A percentile compares a stretch with the other conserved stretches of the same genome.
phyloP scores from a whole-genome alignment of 2,888 invertebrate genomes.

The Limnephilus auricula region DNA sequence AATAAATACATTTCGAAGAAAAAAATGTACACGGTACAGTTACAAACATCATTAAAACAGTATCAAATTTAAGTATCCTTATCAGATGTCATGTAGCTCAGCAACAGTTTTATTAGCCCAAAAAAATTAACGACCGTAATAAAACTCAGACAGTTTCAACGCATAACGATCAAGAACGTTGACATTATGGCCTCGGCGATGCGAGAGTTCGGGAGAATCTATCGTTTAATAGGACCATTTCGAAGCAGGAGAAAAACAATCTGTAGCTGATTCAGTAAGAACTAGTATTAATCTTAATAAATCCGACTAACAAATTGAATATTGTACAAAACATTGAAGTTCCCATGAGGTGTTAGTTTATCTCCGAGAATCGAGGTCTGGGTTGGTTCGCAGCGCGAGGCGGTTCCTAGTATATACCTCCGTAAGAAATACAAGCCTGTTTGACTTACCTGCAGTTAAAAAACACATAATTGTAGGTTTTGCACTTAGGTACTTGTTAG shows the following conservation, averaged over 20 bases:
- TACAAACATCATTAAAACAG: conserved; percentile 46
- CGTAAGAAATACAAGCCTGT: conserved; percentile 21
- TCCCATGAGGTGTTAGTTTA: neutral
- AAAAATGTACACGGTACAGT: conserved; percentile 33
- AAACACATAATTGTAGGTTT: conserved; percentile 19
- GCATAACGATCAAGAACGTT: conserved; percentile 10
- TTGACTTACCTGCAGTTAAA: conserved; percentile 27
- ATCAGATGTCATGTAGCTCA: conserved; percentile 48
- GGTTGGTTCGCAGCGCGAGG: neutral
- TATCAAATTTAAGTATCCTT: conserved; percentile 45
- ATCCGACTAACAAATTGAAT: conserved; percentile 2
- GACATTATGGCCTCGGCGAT: conserved; percentile 18
- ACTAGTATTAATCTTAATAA: neutral
- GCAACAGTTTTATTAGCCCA: conserved; percentile 43
- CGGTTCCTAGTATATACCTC: neutral
- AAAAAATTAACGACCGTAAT: conserved; percentile 35
- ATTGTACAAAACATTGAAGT: neutral
- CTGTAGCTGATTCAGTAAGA: neutral
- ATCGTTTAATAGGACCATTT: neutral
- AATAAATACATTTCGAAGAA: conserved; percentile 28
- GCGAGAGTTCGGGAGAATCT: neutral
- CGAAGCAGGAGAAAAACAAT: neutral
- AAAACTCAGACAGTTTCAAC: conserved; percentile 29
- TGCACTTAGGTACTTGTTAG: neutral
- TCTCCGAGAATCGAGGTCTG: neutral